Base-by-base conservation (phyloP, 2,888 invertebrate species). In the Schizotus pectinicornis region DNA sequence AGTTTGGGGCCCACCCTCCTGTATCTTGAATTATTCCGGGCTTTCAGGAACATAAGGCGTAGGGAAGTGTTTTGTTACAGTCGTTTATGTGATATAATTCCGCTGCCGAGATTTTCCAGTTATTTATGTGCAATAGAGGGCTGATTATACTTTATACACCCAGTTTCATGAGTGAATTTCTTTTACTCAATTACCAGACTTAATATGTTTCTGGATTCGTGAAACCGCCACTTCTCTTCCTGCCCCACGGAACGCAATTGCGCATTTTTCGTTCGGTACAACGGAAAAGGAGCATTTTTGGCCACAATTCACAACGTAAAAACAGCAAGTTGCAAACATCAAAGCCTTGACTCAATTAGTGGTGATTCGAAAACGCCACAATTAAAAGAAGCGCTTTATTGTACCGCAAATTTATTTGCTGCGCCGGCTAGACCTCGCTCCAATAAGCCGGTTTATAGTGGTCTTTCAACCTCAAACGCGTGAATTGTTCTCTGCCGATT, bases 31-130 rank as follows among this genome's bases (percentile, higher is more conserved):
- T 72, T 72, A 72, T 73, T 65, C 63, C 64, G 54, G 59, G 68
- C 72, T 65, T 70, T 72, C 70, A 73, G 59, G 63, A 69, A 69
- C 72, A 72, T 70, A 71, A 70, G 69, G 72, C 68, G 68, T 67
- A 63, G 64, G 61, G 64, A 71, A 72, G 69, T 72, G 70, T 72
- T 70, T 71, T 70, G 69, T 68, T 64, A 67, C 64, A 70, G 72
- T 67, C 72, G 70, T 73, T 71, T 71, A 70, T 70, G 68, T 67
- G 67, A 70, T 71, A 71, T 73, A 73, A 73, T 71, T 70, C 69
- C 64, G 63, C 56, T 62, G 65, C 67, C 68, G 67, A 72, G 72
- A 70, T 73, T 73, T 70, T 65, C 45, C 62, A 56, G 68, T 71
- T 73, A 73, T 73, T 73, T 73, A 72, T 73, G 73, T 64, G 70